Conservation (phyloP, 2,113 vertebrate genomes). For the Meles meles region DNA sequence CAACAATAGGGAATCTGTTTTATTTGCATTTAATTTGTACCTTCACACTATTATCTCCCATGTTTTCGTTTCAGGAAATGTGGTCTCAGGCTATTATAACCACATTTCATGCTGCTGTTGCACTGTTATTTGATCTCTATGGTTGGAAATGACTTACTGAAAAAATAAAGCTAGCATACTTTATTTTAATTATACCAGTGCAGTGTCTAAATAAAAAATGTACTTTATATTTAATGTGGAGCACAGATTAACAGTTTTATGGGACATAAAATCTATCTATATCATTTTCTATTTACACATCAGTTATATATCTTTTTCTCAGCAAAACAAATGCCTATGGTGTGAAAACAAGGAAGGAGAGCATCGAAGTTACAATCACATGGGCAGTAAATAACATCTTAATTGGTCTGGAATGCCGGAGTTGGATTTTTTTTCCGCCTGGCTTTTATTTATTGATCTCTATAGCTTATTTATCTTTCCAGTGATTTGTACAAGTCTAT, state of each 20-base stretch:
- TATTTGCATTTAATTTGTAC: slow-evolving; percentile 90
- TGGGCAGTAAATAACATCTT: slow-evolving; percentile 81
- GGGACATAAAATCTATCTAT: slow-evolving; percentile 84
- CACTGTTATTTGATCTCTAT: slow-evolving; percentile 84
- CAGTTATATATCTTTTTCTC: slow-evolving; percentile 81
- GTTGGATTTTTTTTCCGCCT: slow-evolving; percentile 75
- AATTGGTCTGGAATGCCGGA: slow-evolving; percentile 77
- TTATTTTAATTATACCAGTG: slow-evolving; percentile 86
- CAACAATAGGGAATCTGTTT: slow-evolving; percentile 84
- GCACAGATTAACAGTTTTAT: slow-evolving; percentile 85
- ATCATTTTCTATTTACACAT: slow-evolving; percentile 84
- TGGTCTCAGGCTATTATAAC: slow-evolving; percentile 85
- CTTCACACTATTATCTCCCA: slow-evolving; percentile 83
- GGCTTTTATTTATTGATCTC: slow-evolving; percentile 82
- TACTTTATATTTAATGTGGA: slow-evolving; percentile 83
- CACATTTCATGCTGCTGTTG: slow-evolving; percentile 84
- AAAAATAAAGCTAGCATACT: slow-evolving; percentile 82
- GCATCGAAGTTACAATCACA: slow-evolving; percentile 70
- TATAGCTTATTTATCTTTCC: slow-evolving; percentile 79
- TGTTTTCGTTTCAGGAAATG: slow-evolving; percentile 86
- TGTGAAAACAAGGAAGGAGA: slow-evolving; percentile 74
- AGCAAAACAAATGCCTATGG: slow-evolving; percentile 77
- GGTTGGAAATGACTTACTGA: slow-evolving; percentile 79
- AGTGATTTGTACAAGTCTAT: slow-evolving; percentile 80
- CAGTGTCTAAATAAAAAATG: slow-evolving; percentile 83